Base-by-base conservation (phyloP, 2,888 invertebrate genomes). In the Strigamia transsilvanica region DNA sequence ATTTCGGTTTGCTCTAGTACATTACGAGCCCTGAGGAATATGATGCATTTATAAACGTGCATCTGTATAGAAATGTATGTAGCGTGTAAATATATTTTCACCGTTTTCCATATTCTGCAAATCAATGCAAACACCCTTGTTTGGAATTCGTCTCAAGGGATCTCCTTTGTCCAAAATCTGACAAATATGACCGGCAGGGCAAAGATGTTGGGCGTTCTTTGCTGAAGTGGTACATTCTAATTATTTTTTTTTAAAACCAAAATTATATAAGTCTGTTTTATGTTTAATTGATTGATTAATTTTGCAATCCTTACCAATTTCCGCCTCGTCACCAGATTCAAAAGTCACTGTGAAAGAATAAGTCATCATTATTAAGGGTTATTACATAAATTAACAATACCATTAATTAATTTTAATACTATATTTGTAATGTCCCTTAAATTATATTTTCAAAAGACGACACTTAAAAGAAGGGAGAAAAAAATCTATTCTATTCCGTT, bases 131-230 rank as follows among this genome's bases (percentile, higher is more conserved):
- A 79, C 41, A 2, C 79, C 79, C 23, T 38, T 38, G 18, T 79
- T 79, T 23, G 79, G 41, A n/a, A 79, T 79, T 41, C 41, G 12
- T 42, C 79, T 38, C 23, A 79, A 42, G 18, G 79, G 79, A 42
- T 79, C 79, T 5, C 79, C 79, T 23, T n/a, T 38, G 18, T 79
- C 79, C 41, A 79, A 15, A 9, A 79, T 79, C 41, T 79, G 79
- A 42, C 79, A 79, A 38, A 79, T 18, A 9, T 42, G 42, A 5
- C 41, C 79, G 18, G 18, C 2, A 23, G 79, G 79, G 21, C 79
- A 79, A 2, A 42, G 23, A n/a, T 79, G 79, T 12, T 34, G 18
- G 12, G 21, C 38, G 18, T 42, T 38, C 38, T 18, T 42, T 10
- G 42, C 32, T n/a, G 41, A 34, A 13, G 79, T 79, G 13, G 41